Base-by-base conservation (phyloP, 35 echinoderm and acorn worm species). In the Apostichopus parvimensis region DNA sequence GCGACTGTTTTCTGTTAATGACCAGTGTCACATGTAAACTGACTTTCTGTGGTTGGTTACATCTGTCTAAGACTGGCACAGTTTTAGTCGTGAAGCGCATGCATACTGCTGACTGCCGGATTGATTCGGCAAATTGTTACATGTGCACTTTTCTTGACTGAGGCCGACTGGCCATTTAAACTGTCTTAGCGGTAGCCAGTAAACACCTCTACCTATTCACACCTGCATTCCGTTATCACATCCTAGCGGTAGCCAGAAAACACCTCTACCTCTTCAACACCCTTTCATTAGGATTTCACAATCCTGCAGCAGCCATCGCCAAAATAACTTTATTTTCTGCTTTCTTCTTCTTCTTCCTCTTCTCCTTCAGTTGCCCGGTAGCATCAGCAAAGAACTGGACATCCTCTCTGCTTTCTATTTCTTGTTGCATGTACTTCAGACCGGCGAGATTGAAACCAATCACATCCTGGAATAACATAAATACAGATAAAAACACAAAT, bases 401-500 rank as follows among this genome's bases (percentile, higher is more conserved):
- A 17, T 93, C 95, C 45, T 91, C 53, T 64, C 79, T 61, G 2
- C 73, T 58, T 84, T 98, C 97, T 24, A 96, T 71, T 66, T 98
- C 93, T 28, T 84, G 91, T 57, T 96, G 91, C 52, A 98, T 61
- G 85, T 93, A 94, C 62, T 93, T 79, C 18, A 98, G 75, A 8
- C 87, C 97, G 21, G 97, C 97, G 7, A 94, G 71, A 55, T 98
- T 98, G 91, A 98, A 98, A 17, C 97, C 97, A 71, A 98, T 98
- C n/a, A 91, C 94, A 78, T 98, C 97, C 97, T 98, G 77, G 23
- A 60, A 86, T 17, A 45, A 45, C 34, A 45, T 45, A 45, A 45
- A 45, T 45, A 45, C 34, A 45, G 34, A 45, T 45, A 45, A 45
- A 45, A 45, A n/a, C n/a, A n/a, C n/a, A n/a, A n/a, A n/a, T 45